Evolutionary conservation across 2,113 vertebrate genomes (phyloP), one percentile per base, ranked within the genome.

Genomic region (Semicossyphus pulcher): DNA sequence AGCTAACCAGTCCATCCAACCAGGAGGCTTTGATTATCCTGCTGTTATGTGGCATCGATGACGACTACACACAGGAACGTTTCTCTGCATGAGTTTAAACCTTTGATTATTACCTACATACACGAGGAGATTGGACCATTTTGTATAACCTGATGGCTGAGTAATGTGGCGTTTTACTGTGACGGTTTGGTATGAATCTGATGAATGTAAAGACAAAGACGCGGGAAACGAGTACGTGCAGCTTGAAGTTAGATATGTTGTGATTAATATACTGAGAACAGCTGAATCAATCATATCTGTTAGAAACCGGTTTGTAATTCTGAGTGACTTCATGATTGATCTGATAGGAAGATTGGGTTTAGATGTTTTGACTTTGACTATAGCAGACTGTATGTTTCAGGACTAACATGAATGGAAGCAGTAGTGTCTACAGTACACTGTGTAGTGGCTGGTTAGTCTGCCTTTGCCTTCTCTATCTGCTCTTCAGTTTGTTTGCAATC

Each of bases 1-100:
- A 32, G 63, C 32, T 20, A n/a, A 67, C 14, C 64, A 70, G 36
- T 85, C 76, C 76, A 86, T 82, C 80, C 71, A 16, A 21, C 80
- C 60, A 68, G 6, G 70, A 56, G 48, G 70, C 28, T 67, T 49
- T 10, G 8, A 54, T 51, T 73, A 44, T 44, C 2, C 47, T 76
- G 44, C 49, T 68, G 57, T 47, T 67, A 63, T 45, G 28, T 56
- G 65, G 45, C 57, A 64, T 75, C 51, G 49, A 52, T 5, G 14
- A 72, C 23, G 63, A 51, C 62, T 25, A 39, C n/a, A 36, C 25
- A 61, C 73, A 66, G 12, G 2, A 26, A 71, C 7, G 12, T 31
- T 62, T 48, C 21, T 37, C 29, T 58, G 18, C 61, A 39, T 63
- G 1, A 20, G 49, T 37, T 54, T 3, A 52, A 56, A 34, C 20